Conservation (phyloP, 2,888 invertebrate genomes). For the Idaea aversata region DNA sequence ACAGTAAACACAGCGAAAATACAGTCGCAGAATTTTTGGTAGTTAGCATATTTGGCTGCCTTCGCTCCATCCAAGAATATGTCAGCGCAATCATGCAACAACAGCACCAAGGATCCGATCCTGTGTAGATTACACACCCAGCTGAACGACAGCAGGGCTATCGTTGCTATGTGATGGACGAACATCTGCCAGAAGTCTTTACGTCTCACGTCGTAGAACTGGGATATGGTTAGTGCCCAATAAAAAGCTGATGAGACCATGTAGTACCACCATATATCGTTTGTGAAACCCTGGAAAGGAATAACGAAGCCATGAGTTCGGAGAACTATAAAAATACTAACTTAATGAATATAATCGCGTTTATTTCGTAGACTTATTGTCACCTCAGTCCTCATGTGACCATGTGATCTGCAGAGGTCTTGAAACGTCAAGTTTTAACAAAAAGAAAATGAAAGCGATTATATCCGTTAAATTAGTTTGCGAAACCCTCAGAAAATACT, state of each 20-base stretch:
- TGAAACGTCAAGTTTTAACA: no score
- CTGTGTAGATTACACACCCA: conserved; percentile 97
- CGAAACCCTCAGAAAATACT: no score
- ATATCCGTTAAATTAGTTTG: no score
- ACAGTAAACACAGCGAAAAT: conserved; percentile 94
- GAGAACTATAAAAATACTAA: neutral
- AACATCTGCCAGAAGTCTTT: conserved; percentile 99
- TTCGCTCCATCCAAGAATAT: conserved; percentile 96
- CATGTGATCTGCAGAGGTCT: no score
- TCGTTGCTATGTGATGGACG: conserved; percentile 96
- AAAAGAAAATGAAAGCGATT: no score
- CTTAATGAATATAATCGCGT: no score
- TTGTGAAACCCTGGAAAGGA: conserved; percentile 84
- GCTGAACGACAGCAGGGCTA: conserved; percentile 93
- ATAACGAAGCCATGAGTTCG: neutral
- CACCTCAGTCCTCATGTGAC: no score
- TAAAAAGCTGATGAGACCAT: conserved; percentile 97
- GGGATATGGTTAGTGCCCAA: conserved; percentile 95
- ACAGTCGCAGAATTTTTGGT: conserved; percentile 91
- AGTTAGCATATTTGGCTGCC: conserved; percentile 95
- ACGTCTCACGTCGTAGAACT: conserved; percentile 95
- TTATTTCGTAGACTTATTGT: no score
- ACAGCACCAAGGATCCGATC: conserved; percentile 93
- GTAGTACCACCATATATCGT: conserved; percentile 97
- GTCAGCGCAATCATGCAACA: conserved; percentile 94